phyloP scores from a whole-genome alignment of 1,140 invertebrate genomes.

The Manduca sexta region DNA sequence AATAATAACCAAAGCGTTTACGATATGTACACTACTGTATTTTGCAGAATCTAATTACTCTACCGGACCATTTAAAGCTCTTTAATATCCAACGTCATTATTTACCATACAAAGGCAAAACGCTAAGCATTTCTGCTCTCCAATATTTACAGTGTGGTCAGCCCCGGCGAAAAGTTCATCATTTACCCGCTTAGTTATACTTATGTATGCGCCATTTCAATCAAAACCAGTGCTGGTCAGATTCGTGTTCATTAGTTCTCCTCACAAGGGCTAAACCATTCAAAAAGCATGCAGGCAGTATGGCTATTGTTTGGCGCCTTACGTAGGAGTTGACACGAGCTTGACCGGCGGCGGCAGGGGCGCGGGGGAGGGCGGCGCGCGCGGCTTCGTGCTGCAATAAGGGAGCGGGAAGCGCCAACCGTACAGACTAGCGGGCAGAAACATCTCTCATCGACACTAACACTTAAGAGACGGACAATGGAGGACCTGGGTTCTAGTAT shows the following conservation, averaged over 20 bases:
- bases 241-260: conserved; percentile 11
- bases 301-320: conserved; percentile 56
- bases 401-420: conserved; percentile 94
- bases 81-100: conserved; percentile 14
- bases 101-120: conserved; percentile 43
- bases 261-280: conserved; percentile 43
- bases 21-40: conserved; percentile 5
- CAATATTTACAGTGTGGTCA: conserved; percentile 45
- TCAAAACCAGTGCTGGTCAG: too few species aligned
- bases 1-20: neutral
- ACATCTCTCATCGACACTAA: conserved; percentile 72
- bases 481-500: conserved; percentile 18
- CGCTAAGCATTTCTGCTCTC: conserved; percentile 39
- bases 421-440: conserved; percentile 86
- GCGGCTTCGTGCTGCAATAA: conserved; percentile 89
- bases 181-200: too few species aligned
- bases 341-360: conserved; percentile 83
- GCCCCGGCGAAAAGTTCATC: conserved; percentile 39
- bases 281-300: conserved; percentile 66
- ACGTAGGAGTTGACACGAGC: conserved; percentile 79
- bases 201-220: too few species aligned
- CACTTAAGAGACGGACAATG: conserved; percentile 30
- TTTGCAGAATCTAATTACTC: neutral
- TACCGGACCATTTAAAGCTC: neutral
- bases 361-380: conserved; percentile 82